Conservation (phyloP, 2,797 vertebrate genomes). For the Babyrousa celebensis region DNA sequence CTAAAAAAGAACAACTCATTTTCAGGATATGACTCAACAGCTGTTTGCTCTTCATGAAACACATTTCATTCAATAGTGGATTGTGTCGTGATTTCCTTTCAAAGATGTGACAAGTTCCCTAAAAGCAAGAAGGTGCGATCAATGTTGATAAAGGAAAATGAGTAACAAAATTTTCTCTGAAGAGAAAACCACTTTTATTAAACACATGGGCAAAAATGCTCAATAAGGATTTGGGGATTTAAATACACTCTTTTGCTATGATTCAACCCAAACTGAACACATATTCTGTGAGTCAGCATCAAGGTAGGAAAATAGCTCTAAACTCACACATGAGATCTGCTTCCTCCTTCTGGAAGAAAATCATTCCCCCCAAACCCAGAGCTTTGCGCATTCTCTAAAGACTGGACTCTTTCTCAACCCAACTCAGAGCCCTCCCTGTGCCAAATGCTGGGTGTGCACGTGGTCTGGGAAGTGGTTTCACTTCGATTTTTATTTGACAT, state of each 20-base stretch:
- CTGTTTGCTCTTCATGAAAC: constrained; percentile 71
- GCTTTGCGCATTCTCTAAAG: background rate
- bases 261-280: constrained; percentile 30
- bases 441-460: background rate
- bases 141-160: constrained; percentile 57
- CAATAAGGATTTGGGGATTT: constrained; percentile 9
- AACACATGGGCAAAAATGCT: constrained; percentile 18
- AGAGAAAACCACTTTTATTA: constrained; percentile 43
- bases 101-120: constrained; percentile 65
- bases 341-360: background rate
- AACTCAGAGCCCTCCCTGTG: background rate
- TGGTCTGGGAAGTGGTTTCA: background rate
- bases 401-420: background rate
- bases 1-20: constrained; percentile 59
- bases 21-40: constrained; percentile 72
- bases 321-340: background rate
- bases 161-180: constrained; percentile 35
- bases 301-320: background rate
- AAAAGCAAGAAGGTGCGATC: constrained; percentile 1
- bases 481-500: background rate
- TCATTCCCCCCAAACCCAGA: background rate
- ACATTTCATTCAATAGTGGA: constrained; percentile 59
- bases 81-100: constrained; percentile 67
- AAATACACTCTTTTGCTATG: background rate
- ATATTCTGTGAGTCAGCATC: background rate